Percentiles rank a stretch among this genome's conserved stretches.
Evolutionary conservation across 2,113 vertebrate species (phyloP).

Genomic region (Microtus ochrogaster): DNA sequence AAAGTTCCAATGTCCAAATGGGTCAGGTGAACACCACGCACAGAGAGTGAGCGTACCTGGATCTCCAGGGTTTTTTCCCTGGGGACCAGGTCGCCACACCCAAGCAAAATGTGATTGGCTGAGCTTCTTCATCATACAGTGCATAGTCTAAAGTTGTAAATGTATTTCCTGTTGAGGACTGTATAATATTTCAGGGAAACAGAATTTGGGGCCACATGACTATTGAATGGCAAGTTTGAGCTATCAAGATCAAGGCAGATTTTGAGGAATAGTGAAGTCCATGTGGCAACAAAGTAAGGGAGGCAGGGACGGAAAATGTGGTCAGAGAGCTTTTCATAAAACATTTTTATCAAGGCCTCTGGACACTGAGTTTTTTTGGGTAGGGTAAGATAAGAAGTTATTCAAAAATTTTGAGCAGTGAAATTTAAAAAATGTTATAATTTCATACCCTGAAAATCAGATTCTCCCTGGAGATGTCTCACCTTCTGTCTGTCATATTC

Average conservation of each 20-base stretch:
- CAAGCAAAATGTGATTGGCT: too few relatives aligned
- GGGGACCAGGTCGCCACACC: too few relatives aligned
- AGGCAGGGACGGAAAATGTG: not conserved
- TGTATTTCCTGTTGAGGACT: not conserved
- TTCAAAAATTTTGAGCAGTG: not conserved
- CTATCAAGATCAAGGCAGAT: conserved; percentile 15
- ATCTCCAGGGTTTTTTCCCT: too few relatives aligned
- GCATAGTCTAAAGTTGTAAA: not conserved
- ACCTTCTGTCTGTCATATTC: not conserved
- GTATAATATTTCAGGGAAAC: not conserved
- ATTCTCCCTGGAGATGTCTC: not conserved
- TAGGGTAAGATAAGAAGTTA: not conserved
- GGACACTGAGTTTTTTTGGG: not conserved
- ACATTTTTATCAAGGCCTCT: not conserved
- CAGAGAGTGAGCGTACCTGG: too few relatives aligned
- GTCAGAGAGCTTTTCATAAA: not conserved
- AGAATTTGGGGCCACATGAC: not conserved
- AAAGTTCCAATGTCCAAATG: too few relatives aligned
- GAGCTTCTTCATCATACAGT: too few relatives aligned
- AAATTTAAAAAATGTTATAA: not conserved
- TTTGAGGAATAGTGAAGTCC: not conserved
- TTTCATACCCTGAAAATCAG: not conserved
- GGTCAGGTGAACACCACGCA: too few relatives aligned
- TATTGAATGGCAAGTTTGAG: not conserved
- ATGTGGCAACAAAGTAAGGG: not conserved